Conservation (phyloP, 2,113 vertebrate species). For the Cercopithecus mona region DNA sequence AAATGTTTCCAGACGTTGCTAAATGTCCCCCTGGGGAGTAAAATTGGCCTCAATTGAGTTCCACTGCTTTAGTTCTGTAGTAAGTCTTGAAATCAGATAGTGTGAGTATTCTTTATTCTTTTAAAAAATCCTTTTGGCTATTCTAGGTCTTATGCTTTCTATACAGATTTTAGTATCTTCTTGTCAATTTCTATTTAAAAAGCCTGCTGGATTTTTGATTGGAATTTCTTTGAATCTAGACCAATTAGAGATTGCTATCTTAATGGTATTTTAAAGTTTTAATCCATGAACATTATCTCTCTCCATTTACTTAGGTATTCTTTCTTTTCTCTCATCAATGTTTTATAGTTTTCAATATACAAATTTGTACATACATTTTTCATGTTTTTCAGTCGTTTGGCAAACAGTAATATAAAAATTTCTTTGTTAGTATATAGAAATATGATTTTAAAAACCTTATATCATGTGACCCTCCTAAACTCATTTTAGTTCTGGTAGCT, state of each 20-base stretch:
- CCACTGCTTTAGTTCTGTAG: background rate
- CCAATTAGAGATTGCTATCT: background rate
- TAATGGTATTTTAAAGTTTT: slow-evolving; percentile 14
- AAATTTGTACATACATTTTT: background rate
- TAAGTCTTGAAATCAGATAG: background rate
- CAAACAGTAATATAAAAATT: background rate
- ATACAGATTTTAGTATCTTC: slow-evolving; percentile 17
- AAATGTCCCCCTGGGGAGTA: background rate
- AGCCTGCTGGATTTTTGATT: background rate
- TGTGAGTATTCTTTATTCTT: background rate
- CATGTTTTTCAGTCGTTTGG: slow-evolving; percentile 25
- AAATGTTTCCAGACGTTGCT: background rate
- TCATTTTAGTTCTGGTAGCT: background rate
- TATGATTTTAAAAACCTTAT: background rate
- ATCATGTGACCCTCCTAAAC: background rate
- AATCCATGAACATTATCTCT: background rate
- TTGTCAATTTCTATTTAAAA: background rate
- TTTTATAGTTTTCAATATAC: background rate
- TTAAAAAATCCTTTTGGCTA: slow-evolving; percentile 5
- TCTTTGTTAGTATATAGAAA: background rate
- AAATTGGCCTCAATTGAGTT: background rate
- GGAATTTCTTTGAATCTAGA: background rate
- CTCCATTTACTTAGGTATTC: background rate
- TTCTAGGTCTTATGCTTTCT: slow-evolving; percentile 12
- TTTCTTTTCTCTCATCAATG: background rate